A percentile compares a stretch with the other conserved stretches of the same genome.
Evolutionary conservation across 2,888 invertebrate species (phyloP).

Genomic region (Brachyptera risi): DNA sequence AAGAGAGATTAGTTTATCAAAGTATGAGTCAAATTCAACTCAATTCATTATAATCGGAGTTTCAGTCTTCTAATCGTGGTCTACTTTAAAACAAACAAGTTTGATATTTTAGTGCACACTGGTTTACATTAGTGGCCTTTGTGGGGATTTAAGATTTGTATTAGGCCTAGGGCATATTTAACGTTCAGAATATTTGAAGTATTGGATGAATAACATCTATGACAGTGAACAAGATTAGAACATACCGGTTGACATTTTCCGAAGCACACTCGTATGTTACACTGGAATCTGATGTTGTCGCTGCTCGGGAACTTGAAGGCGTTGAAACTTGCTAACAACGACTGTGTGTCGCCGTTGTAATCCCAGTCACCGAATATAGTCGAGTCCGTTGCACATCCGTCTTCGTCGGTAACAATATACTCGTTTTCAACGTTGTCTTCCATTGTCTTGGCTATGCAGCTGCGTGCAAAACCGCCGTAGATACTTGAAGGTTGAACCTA

Average conservation of each 20-base stretch:
- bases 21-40: too few species aligned
- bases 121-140: too few species aligned
- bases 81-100: too few species aligned
- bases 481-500: conserved; percentile 63
- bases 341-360: conserved; percentile 79
- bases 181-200: too few species aligned
- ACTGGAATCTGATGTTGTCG: conserved; percentile 92
- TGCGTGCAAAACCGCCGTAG: conserved; percentile 90
- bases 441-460: conserved; percentile 89
- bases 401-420: conserved; percentile 88
- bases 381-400: conserved; percentile 90
- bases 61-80: too few species aligned
- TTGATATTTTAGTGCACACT: too few species aligned
- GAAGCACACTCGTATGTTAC: conserved; percentile 91
- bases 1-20: too few species aligned
- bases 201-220: too few species aligned
- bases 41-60: too few species aligned
- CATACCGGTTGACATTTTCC: conserved; percentile 91
- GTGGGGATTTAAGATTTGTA: too few species aligned
- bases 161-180: too few species aligned
- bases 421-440: conserved; percentile 85
- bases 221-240: too few species aligned
- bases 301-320: conserved; percentile 94
- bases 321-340: conserved; percentile 82
- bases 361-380: conserved; percentile 93